A percentile compares a stretch with the other conserved stretches of the same genome.
These are phyloP conservation scores for Mionectes macconnelli DNA, from an alignment of 2,113 vertebrate species.

Conservation along the genomic window DNA sequence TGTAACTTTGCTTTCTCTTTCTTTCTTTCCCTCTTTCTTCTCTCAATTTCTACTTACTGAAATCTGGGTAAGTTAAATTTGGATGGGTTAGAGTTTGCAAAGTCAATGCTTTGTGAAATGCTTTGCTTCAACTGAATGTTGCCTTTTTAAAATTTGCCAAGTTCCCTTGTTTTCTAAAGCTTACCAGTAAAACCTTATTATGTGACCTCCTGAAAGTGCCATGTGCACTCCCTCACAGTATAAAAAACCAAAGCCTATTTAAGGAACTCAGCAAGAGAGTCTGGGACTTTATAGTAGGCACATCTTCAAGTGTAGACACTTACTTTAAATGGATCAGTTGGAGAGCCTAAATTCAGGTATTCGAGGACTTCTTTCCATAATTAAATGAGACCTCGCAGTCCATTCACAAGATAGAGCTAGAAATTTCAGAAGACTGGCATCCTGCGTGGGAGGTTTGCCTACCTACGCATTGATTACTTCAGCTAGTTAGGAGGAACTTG, in stretches of 20 bases:
- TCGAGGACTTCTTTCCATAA: not conserved
- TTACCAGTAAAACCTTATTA: not conserved
- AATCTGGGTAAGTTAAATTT: not conserved
- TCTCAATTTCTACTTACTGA: not conserved
- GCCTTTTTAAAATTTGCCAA: not conserved
- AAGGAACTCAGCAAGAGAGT: not conserved
- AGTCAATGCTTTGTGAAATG: not conserved
- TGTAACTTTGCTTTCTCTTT: not conserved
- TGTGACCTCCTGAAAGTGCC: not conserved
- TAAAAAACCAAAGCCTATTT: not conserved
- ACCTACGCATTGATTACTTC: slow-evolving; percentile 15
- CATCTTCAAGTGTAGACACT: not conserved
- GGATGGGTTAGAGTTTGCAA: not conserved
- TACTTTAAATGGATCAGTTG: not conserved
- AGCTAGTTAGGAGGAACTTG: not conserved
- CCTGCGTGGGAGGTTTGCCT: not conserved
- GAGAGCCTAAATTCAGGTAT: not conserved
- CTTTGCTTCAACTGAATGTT: not conserved
- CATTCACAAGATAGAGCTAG: not conserved
- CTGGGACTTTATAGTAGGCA: not conserved
- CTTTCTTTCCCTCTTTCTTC: not conserved
- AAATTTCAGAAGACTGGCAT: not conserved
- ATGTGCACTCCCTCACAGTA: not conserved
- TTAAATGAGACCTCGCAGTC: not conserved
- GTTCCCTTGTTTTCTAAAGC: not conserved